A percentile compares a stretch with the other conserved stretches of the same genome.
phyloP scores from a whole-genome alignment of 2,113 vertebrate species.

The Eulemur rufifrons region DNA sequence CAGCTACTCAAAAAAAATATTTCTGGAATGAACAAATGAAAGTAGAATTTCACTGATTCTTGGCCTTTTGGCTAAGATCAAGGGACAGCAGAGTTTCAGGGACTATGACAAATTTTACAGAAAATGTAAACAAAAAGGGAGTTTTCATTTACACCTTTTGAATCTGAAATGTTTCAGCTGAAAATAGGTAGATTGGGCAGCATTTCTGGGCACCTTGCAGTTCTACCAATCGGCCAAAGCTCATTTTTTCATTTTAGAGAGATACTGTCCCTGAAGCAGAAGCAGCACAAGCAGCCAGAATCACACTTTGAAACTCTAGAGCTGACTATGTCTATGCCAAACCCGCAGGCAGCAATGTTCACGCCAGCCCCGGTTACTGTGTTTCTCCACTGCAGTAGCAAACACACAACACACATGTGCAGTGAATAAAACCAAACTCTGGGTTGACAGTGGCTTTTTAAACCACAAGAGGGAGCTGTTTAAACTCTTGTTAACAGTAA shows the following conservation, averaged over 20 bases:
- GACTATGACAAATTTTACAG: neutral
- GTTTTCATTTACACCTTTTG: neutral
- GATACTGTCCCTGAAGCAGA: neutral
- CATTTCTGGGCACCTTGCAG: neutral
- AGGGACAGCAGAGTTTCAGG: neutral
- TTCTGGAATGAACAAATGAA: neutral
- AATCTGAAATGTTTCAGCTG: neutral
- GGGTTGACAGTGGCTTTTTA: neutral
- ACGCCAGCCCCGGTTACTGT: neutral
- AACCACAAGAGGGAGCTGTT: conserved; percentile 84
- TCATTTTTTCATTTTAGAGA: neutral
- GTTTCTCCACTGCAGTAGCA: neutral
- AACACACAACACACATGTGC: neutral
- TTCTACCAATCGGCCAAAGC: neutral
- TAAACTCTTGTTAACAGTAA: conserved; percentile 52
- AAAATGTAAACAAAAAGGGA: neutral
- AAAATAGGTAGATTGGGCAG: neutral
- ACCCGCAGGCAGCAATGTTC: neutral
- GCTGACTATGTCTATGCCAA: neutral
- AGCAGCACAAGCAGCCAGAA: neutral
- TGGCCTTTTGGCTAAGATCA: too few species aligned
- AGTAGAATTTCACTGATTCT: too few species aligned
- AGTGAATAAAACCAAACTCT: neutral
- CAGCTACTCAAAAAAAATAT: neutral
- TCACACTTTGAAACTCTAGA: neutral